Conservation (phyloP, 1,140 invertebrate species). For the Procambarus virginalis region DNA sequence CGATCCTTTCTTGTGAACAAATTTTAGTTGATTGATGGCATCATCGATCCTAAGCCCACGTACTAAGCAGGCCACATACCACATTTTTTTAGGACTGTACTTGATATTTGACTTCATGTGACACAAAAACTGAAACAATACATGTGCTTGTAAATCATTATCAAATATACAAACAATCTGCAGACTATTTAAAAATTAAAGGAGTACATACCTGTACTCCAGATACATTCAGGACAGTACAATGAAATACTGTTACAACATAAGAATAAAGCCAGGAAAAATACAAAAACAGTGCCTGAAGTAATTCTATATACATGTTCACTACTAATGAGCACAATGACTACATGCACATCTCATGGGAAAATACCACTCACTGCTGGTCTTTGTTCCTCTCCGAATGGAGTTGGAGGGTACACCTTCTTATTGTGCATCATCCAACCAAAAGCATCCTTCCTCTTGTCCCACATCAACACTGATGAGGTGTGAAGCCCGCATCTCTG, state of each 20-base stretch:
- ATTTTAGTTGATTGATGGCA: conserved; percentile 91
- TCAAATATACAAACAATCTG: background rate
- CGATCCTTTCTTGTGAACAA: conserved; percentile 89
- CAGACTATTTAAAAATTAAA: too few relatives aligned
- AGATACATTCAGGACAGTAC: too few relatives aligned
- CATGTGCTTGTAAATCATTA: background rate
- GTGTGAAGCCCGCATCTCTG: background rate
- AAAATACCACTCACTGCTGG: background rate
- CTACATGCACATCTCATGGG: background rate
- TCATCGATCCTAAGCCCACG: conserved; percentile 95
- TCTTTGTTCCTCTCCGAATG: background rate
- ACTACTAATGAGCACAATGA: too few relatives aligned
- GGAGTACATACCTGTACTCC: too few relatives aligned
- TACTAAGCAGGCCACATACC: conserved; percentile 90
- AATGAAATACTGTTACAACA: too few relatives aligned
- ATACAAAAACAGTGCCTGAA: background rate
- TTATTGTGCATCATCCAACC: background rate
- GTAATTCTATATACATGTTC: background rate
- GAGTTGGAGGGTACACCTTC: background rate
- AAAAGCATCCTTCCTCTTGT: background rate
- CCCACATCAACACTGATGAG: background rate
- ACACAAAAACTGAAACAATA: conserved; percentile 78
- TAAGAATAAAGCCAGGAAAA: too few relatives aligned
- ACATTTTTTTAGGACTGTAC: conserved; percentile 93
- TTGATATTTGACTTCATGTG: conserved; percentile 89